Conservation (phyloP, 2,113 vertebrate genomes). For the Colius striatus region DNA sequence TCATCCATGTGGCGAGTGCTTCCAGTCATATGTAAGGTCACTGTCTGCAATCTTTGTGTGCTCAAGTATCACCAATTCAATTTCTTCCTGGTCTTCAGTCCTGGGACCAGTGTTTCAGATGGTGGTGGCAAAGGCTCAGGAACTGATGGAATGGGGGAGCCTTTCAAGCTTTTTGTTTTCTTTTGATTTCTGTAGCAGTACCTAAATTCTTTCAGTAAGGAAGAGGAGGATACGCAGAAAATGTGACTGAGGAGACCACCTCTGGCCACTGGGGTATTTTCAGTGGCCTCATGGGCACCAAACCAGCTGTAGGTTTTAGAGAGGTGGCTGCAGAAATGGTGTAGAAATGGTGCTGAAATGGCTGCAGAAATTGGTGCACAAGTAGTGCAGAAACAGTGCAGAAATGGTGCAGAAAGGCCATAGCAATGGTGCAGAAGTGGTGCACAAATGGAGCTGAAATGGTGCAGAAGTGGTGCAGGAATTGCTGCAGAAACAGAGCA, state of each 20-base stretch:
- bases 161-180: not conserved
- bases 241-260: fast-evolving
- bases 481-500: too few relatives aligned
- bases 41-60: not conserved
- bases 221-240: not conserved
- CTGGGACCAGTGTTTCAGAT: fast-evolving
- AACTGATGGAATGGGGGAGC: fast-evolving
- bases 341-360: too few relatives aligned
- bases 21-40: not conserved
- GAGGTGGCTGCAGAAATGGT: too few relatives aligned
- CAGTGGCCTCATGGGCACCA: fast-evolving
- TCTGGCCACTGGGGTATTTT: too few relatives aligned
- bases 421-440: too few relatives aligned
- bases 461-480: too few relatives aligned
- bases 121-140: fast-evolving
- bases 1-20: not conserved
- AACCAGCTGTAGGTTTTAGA: too few relatives aligned
- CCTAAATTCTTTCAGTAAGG: fast-evolving
- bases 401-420: too few relatives aligned
- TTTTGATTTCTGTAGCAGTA: fast-evolving
- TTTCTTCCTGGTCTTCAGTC: not conserved
- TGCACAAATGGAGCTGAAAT: too few relatives aligned
- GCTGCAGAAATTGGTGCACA: too few relatives aligned
- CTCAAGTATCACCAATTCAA: fast-evolving
- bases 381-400: too few relatives aligned